Base-by-base conservation (phyloP, 2,888 invertebrate species). In the Ennomos erosarius region DNA sequence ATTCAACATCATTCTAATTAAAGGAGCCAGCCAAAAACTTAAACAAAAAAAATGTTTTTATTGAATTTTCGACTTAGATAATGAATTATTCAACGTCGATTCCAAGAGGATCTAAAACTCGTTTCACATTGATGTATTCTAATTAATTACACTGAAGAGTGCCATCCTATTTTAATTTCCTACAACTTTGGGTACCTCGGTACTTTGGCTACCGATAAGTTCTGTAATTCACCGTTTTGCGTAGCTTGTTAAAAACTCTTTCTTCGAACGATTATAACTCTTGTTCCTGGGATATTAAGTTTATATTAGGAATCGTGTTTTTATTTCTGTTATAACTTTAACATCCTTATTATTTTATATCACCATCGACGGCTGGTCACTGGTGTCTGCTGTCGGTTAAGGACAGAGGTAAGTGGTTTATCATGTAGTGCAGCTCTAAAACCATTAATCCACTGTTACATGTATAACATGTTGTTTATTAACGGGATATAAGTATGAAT, bases 261-360 rank as follows among this genome's bases (percentile, higher is more conserved):
- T 62, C 65, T 62, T 59, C 44, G 55, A 60, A 59, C 47, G 55
- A 62, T 62, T 60, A 57, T 48, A 60, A 55, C 48, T 62, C 64
- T 62, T 68, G 65, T 62, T 39, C 49, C 46, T 16, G 11, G 46
- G 54, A 42, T 54, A 56, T 68, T 42, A 65, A 62, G 59, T 62
- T 62, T 54, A 52, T 62, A 65, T 68, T 65, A 52, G 53, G 43
- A 48, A 59, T 59, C 54, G 53, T 59, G 53, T 59, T 59, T 59
- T 59, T 59, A 59, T 53, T 49, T 11, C 8, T 53, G 53, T 59
- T 45, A 45, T 58, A 58, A 58, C 48, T 58, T 53, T 49, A 16
- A 16, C 16, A 49, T 53, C 53, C 49, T 58, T 43, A 49, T 59
- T 44, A 43, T 45, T 54, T 59, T 45, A 49, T 44, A 8, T 43